Base-by-base conservation (phyloP, 2,797 vertebrate species). In the Masticophis lateralis region DNA sequence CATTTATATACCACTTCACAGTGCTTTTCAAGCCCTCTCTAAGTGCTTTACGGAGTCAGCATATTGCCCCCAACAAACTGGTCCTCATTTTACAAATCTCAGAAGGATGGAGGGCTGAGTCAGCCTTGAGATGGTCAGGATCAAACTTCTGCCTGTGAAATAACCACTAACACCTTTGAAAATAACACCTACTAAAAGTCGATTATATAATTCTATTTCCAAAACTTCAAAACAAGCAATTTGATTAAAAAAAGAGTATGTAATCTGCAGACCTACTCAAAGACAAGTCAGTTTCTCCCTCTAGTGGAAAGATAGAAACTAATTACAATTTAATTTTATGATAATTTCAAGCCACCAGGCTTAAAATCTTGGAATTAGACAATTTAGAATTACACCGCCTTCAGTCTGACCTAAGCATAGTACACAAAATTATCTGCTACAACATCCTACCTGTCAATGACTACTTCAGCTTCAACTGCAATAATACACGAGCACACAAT, bases 251-350 rank as follows among this genome's bases (percentile, higher is more conserved):
- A 16, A 86, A 57, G 22, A 90, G 14, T 74, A 74, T 51, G 28
- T 66, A 57, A 28, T 57, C 5, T 57, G 56, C 59, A 27, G 20
- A 59, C 3, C 10, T 53, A 61, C 14, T 88, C 14, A 89, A 86
- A 91, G 7, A 53, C 53, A 88, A 79, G 16, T 25, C 12, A 10
- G 43, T 43, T 28, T 88, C 66, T 60, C 92, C 90, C 90, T 91
- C 92, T 93, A 60, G 69, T 66, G 93, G 87, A 51, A 89, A 56
- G 51, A 56, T 91, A 28, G 18, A 61, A 86, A 66, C 51, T 53
- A 53, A 53, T 53, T 53, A 10, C 51, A 53, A 53, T 53, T 53
- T 53, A 53, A 53, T 53, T 53, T 53, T 53, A 53, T 1, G 9
- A 53, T 53, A 53, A 53, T 53, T 51, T 53, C 51, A 53, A 53